Base-by-base conservation (phyloP, 2,888 invertebrate species). In the Germaria angustata region DNA sequence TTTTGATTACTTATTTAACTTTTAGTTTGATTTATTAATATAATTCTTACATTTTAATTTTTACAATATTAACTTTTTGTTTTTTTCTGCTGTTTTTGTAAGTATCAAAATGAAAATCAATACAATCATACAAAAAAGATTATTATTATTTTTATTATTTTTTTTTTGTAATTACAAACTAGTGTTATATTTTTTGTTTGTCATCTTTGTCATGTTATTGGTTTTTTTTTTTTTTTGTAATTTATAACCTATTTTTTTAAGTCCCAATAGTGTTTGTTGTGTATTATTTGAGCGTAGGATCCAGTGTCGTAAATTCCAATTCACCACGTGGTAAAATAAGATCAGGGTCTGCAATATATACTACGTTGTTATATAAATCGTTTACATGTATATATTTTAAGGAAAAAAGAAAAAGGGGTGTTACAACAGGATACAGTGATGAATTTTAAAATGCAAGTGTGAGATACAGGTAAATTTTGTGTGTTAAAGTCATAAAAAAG, bases 281-380 rank as follows among this genome's bases (percentile, higher is more conserved):
- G 59, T 68, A 78, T 80, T 84, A 89, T 87, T 90, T 90, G 83
- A 90, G 88, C 87, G 89, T 88, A 71, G 90, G 89, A 87, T 91
- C 91, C 88, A 90, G 87, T 85, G 91, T 89, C 86, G 91, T 91
- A 87, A 91, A 91, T 88, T 91, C 92, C 87, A 91, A 89, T 87
- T 91, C 91, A 86, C 91, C 91, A 82, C 91, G 91, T 79, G 91
- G 91, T 84, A 91, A 88, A 88, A 91, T 91, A 84, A 91, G 89
- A 88, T 91, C 91, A 85, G 91, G 91, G 91, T 91, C 91, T 91
- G 91, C 88, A 91, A 91, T 91, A 88, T 91, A 91, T 85, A 91
- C 91, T 91, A 88, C 87, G 87, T 88, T 90, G 90, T 87, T 81
- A 78, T 73, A 73, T 88, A 87, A 88, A 61, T 63, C 63, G 59